A percentile compares a stretch with the other conserved stretches of the same genome.
Evolutionary conservation across 2,888 invertebrate genomes (phyloP).

Genomic region (Agonopterix heracliana): DNA sequence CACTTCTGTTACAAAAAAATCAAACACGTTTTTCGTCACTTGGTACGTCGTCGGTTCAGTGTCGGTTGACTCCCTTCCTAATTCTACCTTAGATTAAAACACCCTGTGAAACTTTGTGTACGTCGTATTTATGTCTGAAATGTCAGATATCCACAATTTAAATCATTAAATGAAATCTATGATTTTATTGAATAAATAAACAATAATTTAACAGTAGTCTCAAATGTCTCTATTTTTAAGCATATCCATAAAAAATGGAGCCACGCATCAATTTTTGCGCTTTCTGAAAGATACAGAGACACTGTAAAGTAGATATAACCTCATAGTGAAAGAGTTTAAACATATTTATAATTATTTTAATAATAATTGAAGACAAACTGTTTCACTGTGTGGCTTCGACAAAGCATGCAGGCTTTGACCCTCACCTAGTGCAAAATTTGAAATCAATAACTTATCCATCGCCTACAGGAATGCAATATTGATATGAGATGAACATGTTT

Average conservation of each 20-base stretch:
- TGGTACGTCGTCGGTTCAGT: constrained; percentile 5
- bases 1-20: no score
- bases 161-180: constrained; percentile 1
- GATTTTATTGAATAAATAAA: background rate
- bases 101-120: constrained; percentile 65
- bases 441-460: no score
- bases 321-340: no score
- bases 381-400: no score
- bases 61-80: constrained; percentile 47
- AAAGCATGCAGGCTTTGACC: no score
- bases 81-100: constrained; percentile 70
- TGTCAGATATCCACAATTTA: constrained; percentile 22
- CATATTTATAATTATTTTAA: no score
- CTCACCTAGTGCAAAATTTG: no score
- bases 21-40: no score
- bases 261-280: no score
- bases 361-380: no score
- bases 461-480: constrained; percentile 9
- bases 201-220: background rate
- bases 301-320: no score
- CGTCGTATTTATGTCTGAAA: constrained; percentile 29
- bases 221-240: background rate
- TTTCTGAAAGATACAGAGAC: no score
- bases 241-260: background rate
- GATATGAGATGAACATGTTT: constrained; percentile 48